Percentiles rank a stretch among this genome's conserved stretches.
phyloP scores from a whole-genome alignment of 2,888 invertebrate species.

The Cephus runcator region DNA sequence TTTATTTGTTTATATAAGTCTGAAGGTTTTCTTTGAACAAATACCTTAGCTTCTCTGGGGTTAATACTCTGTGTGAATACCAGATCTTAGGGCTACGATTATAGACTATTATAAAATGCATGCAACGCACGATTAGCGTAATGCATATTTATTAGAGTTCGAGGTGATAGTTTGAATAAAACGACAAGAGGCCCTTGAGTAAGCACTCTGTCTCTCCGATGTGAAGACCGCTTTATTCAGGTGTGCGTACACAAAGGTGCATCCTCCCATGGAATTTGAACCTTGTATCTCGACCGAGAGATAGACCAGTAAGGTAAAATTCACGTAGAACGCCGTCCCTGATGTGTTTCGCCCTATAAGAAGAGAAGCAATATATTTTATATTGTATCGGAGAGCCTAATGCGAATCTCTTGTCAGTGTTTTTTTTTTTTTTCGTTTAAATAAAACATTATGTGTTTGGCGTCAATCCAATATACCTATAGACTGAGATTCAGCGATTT shows the following conservation, averaged over 20 bases:
- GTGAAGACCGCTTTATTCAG: conserved; percentile 41
- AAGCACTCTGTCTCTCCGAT: conserved; percentile 7
- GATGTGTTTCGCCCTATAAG: neutral
- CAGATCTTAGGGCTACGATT: neutral
- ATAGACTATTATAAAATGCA: conserved; percentile 21
- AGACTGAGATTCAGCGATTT: neutral
- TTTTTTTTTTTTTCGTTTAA: neutral
- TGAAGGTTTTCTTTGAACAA: neutral
- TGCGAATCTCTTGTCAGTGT: neutral
- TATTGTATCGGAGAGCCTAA: neutral
- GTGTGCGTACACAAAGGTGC: conserved; percentile 41
- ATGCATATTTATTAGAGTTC: conserved; percentile 20
- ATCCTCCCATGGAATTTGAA: conserved; percentile 27
- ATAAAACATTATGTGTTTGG: neutral
- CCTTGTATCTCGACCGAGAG: neutral
- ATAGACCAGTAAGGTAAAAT: neutral
- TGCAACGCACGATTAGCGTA: conserved; percentile 30
- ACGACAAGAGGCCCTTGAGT: neutral
- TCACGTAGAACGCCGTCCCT: neutral
- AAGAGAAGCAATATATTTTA: neutral
- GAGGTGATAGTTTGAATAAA: neutral
- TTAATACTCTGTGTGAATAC: neutral
- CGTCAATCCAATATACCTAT: neutral
- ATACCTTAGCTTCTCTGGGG: neutral
- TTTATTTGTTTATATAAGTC: neutral